A percentile compares a stretch with the other conserved stretches of the same genome.
Conservation (phyloP, 2,113 vertebrate genomes). For the Riparia riparia region DNA sequence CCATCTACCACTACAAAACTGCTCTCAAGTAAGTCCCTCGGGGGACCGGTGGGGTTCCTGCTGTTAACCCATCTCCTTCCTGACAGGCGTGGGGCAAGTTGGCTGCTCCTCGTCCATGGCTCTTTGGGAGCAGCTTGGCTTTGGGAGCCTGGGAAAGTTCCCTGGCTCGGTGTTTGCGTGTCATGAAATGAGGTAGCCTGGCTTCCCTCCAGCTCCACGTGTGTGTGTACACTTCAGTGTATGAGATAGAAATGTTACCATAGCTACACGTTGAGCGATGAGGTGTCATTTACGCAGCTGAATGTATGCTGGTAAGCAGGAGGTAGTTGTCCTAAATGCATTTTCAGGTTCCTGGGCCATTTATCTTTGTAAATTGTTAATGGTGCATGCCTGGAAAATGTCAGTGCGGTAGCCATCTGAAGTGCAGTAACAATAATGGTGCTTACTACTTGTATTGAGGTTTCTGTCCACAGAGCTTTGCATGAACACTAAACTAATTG, state of each 20-base stretch:
- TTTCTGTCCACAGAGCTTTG: constrained; percentile 44
- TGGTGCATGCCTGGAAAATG: constrained; percentile 28
- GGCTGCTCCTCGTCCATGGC: background rate
- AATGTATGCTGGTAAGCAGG: background rate
- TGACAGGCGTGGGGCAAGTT: accelerated
- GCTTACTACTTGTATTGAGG: constrained; percentile 33
- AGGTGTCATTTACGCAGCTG: background rate
- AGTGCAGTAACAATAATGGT: constrained; percentile 44
- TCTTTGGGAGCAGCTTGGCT: background rate
- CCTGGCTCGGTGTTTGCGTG: background rate
- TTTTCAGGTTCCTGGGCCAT: constrained; percentile 29
- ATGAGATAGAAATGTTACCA: constrained; percentile 32
- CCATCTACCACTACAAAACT: constrained; percentile 91
- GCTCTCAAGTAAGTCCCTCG: constrained; percentile 82
- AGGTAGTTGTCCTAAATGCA: constrained; percentile 52
- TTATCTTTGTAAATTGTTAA: constrained; percentile 52
- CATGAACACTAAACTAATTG: constrained; percentile 19
- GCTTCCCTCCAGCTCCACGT: background rate
- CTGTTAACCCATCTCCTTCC: background rate
- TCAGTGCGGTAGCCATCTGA: background rate
- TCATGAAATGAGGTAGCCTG: background rate
- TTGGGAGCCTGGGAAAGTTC: background rate
- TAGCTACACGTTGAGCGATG: background rate
- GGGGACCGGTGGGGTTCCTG: background rate
- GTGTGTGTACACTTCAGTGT: background rate